A percentile compares a stretch with the other conserved stretches of the same genome.
Conservation (phyloP, 2,888 invertebrate species). For the Prosapia bicincta region DNA sequence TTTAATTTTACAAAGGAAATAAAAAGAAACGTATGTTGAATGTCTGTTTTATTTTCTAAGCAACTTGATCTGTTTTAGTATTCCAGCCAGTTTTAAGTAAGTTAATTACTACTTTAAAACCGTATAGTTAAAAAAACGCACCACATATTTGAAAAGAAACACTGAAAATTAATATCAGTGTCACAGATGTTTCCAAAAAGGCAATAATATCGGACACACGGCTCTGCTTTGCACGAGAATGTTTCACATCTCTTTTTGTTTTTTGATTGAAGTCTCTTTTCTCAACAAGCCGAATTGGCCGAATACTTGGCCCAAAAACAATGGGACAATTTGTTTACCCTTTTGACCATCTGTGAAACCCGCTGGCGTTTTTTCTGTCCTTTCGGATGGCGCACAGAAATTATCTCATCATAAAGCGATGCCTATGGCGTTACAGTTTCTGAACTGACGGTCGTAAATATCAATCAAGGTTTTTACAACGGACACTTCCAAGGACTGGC, state of each 20-base stretch:
- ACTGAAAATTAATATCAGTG: neutral
- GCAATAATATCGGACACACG: neutral
- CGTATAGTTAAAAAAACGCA: neutral
- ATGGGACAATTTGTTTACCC: slow-evolving; percentile 23
- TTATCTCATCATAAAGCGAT: neutral
- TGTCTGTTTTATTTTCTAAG: no score
- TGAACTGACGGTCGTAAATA: neutral
- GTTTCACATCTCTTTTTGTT: neutral
- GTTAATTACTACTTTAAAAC: neutral
- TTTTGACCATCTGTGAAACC: slow-evolving; percentile 7
- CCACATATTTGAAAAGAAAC: neutral
- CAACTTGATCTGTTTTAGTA: neutral
- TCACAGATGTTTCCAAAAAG: neutral
- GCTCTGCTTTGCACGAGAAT: neutral
- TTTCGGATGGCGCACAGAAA: neutral
- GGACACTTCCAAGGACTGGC: neutral
- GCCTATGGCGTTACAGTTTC: neutral
- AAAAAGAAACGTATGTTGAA: no score
- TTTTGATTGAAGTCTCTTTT: slow-evolving; percentile 2
- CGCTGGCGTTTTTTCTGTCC: neutral
- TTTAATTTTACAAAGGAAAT: no score
- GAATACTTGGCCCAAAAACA: neutral
- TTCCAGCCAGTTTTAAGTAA: neutral
- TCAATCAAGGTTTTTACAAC: neutral
- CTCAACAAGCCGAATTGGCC: neutral